Conservation (phyloP, 1,140 invertebrate genomes). For the Anastatus disparis region DNA sequence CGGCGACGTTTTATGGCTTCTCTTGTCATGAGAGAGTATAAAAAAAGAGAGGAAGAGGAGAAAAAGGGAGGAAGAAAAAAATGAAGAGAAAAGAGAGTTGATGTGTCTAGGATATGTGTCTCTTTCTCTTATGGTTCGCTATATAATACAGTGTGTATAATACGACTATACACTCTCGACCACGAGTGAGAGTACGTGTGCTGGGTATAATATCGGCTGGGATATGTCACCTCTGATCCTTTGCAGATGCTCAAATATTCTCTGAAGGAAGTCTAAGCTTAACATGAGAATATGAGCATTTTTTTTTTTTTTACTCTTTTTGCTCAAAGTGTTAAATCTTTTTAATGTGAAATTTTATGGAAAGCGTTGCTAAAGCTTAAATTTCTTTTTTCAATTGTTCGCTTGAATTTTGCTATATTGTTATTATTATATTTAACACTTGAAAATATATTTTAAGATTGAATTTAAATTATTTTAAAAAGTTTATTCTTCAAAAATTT, state of each 20-base stretch:
- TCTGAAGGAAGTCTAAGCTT: background rate
- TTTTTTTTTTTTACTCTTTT: background rate
- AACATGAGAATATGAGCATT: background rate
- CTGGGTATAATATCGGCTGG: background rate
- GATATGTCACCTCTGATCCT: constrained; percentile 32
- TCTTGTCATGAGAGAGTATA: background rate
- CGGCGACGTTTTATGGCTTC: constrained; percentile 22
- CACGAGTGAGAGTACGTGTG: background rate
- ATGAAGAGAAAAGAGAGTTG: no score
- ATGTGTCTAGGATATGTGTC: constrained; percentile 12
- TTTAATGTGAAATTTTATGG: no score
- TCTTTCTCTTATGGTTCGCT: constrained; percentile 19
- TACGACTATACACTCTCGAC: background rate
- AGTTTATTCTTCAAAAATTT: no score
- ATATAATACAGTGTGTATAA: constrained; percentile 26
- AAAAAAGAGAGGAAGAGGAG: no score
- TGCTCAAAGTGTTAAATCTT: no score
- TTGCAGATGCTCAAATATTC: background rate
- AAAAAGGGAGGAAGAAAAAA: no score
- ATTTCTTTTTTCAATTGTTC: no score
- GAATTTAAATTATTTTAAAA: no score
- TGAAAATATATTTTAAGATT: no score
- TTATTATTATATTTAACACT: no score
- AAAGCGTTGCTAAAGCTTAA: no score
- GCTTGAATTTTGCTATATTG: no score